Base-by-base conservation (phyloP, 2,797 vertebrate genomes). In the Discoglossus pictus region DNA sequence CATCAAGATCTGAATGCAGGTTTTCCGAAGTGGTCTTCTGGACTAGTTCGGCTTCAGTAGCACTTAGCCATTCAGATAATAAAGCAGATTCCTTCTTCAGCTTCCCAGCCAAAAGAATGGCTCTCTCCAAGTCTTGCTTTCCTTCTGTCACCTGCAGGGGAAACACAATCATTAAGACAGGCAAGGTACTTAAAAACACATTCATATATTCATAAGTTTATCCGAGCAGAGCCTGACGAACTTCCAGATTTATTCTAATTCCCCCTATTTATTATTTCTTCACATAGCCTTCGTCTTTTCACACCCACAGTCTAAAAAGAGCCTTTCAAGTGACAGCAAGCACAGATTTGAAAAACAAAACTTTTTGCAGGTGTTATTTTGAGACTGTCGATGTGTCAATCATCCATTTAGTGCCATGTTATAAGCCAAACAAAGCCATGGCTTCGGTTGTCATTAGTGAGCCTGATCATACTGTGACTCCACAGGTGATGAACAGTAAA, bases 61-160 rank as follows among this genome's bases (percentile, higher is more conserved):
- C 69, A 27, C 76, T 80, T 40, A 99, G 89, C 96, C 96, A 98
- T 47, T 93, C 93, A 16, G 91, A 92, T 63, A 99, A 84, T 16
- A 78, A 71, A 1, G 80, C 27, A 10, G 86, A 86, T 46, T 98
- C 94, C 75, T 94, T 96, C 72, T 82, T 93, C 79, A 96, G 86
- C 77, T 85, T 94, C 46, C 91, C 88, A 47, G 96, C 90, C 56
- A 99, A 80, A 48, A 92, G 89, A 7, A 93, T 80, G 13, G 96
- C 94, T 75, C 92, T 92, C 74, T 99, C 97, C 1, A 99, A 84
- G 60, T 96, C 94, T 82, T 98, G 95, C 61, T 99, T 99, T 4
- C 96, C 94, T 75, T 98, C 96, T 0, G 97, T 99, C 62, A 99
- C 97, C 97, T 97, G 73, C 1, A 48, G 39, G 27, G 8, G 48